A percentile compares a stretch with the other conserved stretches of the same genome.
phyloP scores from a whole-genome alignment of 2,113 vertebrate genomes.

The Nematolebias whitei region DNA sequence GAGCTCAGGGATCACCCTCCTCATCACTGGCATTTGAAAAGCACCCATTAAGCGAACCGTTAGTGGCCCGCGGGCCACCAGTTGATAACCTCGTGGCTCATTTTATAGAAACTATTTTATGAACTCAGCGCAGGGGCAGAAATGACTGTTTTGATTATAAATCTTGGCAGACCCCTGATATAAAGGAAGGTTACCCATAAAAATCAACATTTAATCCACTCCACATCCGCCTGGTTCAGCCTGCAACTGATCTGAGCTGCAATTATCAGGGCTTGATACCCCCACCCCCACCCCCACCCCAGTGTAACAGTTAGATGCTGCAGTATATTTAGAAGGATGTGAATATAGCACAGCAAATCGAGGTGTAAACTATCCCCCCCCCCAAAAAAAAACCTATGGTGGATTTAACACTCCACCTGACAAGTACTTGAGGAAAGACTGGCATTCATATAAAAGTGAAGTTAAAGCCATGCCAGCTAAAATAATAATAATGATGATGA shows the following conservation, averaged over 20 bases:
- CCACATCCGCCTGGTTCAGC: background rate
- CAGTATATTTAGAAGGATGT: constrained; percentile 72
- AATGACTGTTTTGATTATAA: too few relatives aligned
- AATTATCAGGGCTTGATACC: constrained; percentile 41
- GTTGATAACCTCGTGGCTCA: too few relatives aligned
- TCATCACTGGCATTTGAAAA: too few relatives aligned
- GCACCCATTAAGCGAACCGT: too few relatives aligned
- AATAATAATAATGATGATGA: constrained; percentile 1
- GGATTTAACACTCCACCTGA: constrained; percentile 6
- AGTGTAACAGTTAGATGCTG: constrained; percentile 14
- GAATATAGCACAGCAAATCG: constrained; percentile 70
- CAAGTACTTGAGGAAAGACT: background rate
- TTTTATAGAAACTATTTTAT: too few relatives aligned
- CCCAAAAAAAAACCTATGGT: background rate
- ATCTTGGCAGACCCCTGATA: too few relatives aligned
- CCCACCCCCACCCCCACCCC: too few relatives aligned
- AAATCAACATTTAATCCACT: background rate
- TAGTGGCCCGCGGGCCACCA: too few relatives aligned
- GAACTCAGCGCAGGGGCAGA: too few relatives aligned
- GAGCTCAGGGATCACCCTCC: too few relatives aligned
- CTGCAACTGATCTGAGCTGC: constrained; percentile 32
- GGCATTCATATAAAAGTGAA: background rate
- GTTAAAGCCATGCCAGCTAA: background rate
- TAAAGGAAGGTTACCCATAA: too few relatives aligned
- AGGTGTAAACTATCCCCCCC: constrained; percentile 59